Percentiles rank a stretch among this genome's conserved stretches.
These are phyloP conservation scores for Hippocampus comes DNA, from an alignment of 2,113 vertebrate species.

Conservation along the genomic window DNA sequence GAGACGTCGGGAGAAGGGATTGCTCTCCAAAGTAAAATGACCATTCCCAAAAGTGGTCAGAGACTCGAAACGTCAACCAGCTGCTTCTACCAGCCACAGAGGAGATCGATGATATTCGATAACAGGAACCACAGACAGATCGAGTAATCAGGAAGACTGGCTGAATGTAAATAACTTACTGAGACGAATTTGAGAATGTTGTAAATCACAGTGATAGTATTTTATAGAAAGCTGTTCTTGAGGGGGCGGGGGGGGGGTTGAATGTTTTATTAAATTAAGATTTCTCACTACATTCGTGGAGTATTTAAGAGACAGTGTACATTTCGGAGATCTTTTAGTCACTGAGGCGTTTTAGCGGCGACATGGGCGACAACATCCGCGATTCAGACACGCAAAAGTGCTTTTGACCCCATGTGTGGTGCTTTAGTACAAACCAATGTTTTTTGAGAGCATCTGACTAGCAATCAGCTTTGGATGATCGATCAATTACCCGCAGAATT, in stretches of 20 bases:
- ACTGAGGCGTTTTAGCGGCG: neutral
- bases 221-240: neutral
- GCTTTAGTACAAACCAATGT: neutral
- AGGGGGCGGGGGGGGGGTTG: neutral
- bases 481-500: neutral
- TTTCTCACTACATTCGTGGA: neutral
- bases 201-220: neutral
- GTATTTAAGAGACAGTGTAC: slow-evolving; percentile 7
- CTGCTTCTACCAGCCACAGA: slow-evolving; percentile 98
- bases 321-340: neutral
- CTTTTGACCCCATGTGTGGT: neutral
- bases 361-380: neutral
- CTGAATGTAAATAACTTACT: slow-evolving; percentile 26
- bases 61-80: slow-evolving; percentile 96
- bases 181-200: slow-evolving; percentile 1
- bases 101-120: slow-evolving; percentile 94
- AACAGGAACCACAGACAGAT: slow-evolving; percentile 90
- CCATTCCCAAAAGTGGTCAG: slow-evolving; percentile 96
- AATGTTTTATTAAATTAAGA: neutral
- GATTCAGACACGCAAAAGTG: neutral
- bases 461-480: neutral
- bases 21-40: slow-evolving; percentile 89
- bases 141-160: slow-evolving; percentile 67
- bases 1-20: slow-evolving; percentile 78
- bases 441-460: neutral